Base-by-base conservation (phyloP, 2,113 vertebrate genomes). In the Thalassoma bifasciatum region DNA sequence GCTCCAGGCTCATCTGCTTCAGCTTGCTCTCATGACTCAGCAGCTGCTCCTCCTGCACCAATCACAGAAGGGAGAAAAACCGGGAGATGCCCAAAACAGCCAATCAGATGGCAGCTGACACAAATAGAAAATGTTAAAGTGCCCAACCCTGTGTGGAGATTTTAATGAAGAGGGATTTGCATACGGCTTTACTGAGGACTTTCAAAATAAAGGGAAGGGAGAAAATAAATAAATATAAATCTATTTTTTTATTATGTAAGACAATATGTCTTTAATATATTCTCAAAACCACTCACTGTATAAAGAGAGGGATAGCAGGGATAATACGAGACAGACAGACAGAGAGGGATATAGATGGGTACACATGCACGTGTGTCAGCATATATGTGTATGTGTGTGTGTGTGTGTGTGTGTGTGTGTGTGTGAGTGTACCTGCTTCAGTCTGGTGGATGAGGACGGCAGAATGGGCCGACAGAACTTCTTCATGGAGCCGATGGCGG, bases 401-500 rank as follows among this genome's bases (percentile, higher is more conserved):
- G 30, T 30, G 30, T 30, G 59, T 52, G 26, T 50, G 44, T 69
- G 30, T 24, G 65, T 17, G 7, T 50, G 30, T 40, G 63, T 66
- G 46, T 47, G 36, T 57, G 54, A 34, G 42, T 46, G 16, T 70
- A 96, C 96, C 95, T 96, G 95, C 44, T 87, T 96, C 49, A 98
- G 95, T 81, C 97, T 94, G 12, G 97, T 98, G 58, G 91, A 93
- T 47, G 94, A 96, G 0, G 94, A 94, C 10, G 96, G 97, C 75
- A 99, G 89, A 49, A 99, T 94, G 0, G 97, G 97, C 53, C 97
- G 95, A 67, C 96, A 97, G 92, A 99, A 99, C 86, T 98, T 98
- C 92, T 98, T 97, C 97, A 98, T 98, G 77, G 97, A 99, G 78
- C 97, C 97, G 24, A 99, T 98, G 4, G 97, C 97, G 16, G 97